Evolutionary conservation across 1,140 invertebrate genomes (phyloP).

Genomic region (Pinna nobilis): DNA sequence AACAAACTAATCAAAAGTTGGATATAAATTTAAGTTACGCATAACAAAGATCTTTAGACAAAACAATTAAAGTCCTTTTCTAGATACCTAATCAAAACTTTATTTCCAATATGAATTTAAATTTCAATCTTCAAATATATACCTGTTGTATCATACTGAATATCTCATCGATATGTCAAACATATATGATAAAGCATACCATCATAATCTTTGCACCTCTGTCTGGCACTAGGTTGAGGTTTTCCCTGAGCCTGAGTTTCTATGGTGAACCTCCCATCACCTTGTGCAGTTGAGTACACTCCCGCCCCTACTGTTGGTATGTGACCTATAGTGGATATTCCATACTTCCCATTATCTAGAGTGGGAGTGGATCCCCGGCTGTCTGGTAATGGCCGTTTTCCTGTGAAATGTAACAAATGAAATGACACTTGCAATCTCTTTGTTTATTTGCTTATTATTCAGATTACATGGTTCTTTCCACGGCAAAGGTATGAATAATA

Average conservation of each 20-base stretch:
- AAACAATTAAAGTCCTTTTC: no score
- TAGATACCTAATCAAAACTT: neutral
- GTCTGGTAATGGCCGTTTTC: slow-evolving; percentile 46
- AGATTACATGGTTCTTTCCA: neutral
- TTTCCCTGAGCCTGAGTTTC: slow-evolving; percentile 7
- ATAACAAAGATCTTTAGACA: no score
- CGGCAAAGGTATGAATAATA: no score
- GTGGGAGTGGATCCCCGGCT: slow-evolving; percentile 67
- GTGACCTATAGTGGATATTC: slow-evolving; percentile 13
- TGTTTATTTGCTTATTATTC: neutral
- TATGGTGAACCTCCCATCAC: neutral
- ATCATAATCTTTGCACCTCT: slow-evolving; percentile 77
- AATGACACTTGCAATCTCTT: neutral
- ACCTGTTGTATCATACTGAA: no score
- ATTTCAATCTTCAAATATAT: no score
- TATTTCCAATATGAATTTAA: no score
- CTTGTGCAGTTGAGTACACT: slow-evolving; percentile 27
- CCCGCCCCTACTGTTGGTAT: slow-evolving; percentile 43
- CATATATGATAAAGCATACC: slow-evolving; percentile 62
- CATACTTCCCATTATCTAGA: slow-evolving; percentile 58
- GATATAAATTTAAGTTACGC: no score
- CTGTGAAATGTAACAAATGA: slow-evolving; percentile 21
- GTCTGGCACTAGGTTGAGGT: slow-evolving; percentile 15
- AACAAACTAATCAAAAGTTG: no score
- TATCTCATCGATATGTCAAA: neutral